These are phyloP conservation scores for Saturnia pavonia DNA, from an alignment of 2,888 invertebrate species.

Conservation along the genomic window DNA sequence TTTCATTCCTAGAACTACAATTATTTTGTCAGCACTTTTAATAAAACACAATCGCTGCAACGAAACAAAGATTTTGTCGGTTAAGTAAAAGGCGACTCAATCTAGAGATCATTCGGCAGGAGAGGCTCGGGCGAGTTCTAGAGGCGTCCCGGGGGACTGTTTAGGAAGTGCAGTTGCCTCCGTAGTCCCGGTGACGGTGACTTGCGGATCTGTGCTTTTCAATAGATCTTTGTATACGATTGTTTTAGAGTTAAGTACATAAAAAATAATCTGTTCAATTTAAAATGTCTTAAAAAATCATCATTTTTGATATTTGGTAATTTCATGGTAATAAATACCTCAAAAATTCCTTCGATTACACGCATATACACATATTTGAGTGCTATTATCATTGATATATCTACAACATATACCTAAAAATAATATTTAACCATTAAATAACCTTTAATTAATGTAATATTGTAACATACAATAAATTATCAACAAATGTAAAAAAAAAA, in stretches of 20 bases:
- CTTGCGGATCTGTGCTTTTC: slow-evolving; percentile 47
- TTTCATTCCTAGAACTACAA: slow-evolving; percentile 22
- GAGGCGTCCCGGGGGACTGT: slow-evolving; percentile 53
- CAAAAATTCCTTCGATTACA: neutral
- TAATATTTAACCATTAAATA: no score
- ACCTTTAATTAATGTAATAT: no score
- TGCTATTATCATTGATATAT: no score
- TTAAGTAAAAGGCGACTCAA: slow-evolving; percentile 62
- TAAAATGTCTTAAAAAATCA: neutral
- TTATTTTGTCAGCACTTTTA: slow-evolving; percentile 34
- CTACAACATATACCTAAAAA: no score
- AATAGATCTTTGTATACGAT: neutral
- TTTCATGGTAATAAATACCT: neutral
- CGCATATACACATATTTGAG: no score
- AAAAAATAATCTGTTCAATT: slow-evolving; percentile 15
- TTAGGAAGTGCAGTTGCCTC: slow-evolving; percentile 47
- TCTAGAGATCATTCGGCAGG: slow-evolving; percentile 62
- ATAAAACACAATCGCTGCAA: slow-evolving; percentile 14
- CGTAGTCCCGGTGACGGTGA: slow-evolving; percentile 58
- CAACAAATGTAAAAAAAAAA: no score
- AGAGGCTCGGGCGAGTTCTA: slow-evolving; percentile 44
- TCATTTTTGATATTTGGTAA: neutral
- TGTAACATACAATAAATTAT: no score
- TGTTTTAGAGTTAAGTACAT: neutral
- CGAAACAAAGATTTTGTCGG: slow-evolving; percentile 57